Evolutionary conservation across 2,888 invertebrate genomes (phyloP), one percentile per base, ranked within the genome.

Genomic region (Hyles lineata): DNA sequence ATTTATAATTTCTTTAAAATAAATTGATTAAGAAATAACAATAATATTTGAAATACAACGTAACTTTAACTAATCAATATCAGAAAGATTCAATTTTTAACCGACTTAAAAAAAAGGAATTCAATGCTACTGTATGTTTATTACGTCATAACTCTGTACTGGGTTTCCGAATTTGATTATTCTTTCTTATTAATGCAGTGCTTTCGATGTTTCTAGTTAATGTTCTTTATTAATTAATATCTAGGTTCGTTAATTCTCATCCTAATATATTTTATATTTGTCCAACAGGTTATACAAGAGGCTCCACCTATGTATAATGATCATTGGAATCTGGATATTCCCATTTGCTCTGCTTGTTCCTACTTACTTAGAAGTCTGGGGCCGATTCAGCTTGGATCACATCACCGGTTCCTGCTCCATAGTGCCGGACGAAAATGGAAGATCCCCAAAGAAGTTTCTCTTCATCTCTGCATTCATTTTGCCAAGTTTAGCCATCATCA

Each of bases 381-480:
- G 98, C 0, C 94, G 95, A 71, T 98, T 98, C 82, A 98, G 97
- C 1, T 92, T 98, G 76, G 97, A 98, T 83, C 92, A 91, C 0
- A 90, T 90, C 29, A 96, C 97, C 71, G 97, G 97, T 0, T 97
- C 97, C 15, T 98, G 98, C 85, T 97, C 97, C 52, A 97, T 98
- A 80, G 91, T 97, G 0, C 96, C 95, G 0, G 97, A 97, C 83
- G 86, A 93, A 58, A 91, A 96, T 80, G 95, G 96, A 75, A 95
- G 96, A 69, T 96, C 97, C 70, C 96, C 98, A 4, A 98, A 97
- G 88, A 96, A 96, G 80, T 96, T 97, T 71, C 95, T 98, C 2
- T 98, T 98, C 87, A 95, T 97, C 3, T 95, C 96, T 69, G 98
- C 97, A 29, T 98, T 98, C 84, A 95, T 97, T 72, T 94, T 98